Evolutionary conservation across 2,113 vertebrate species (phyloP).

Genomic region (Epinephelus lanceolatus): DNA sequence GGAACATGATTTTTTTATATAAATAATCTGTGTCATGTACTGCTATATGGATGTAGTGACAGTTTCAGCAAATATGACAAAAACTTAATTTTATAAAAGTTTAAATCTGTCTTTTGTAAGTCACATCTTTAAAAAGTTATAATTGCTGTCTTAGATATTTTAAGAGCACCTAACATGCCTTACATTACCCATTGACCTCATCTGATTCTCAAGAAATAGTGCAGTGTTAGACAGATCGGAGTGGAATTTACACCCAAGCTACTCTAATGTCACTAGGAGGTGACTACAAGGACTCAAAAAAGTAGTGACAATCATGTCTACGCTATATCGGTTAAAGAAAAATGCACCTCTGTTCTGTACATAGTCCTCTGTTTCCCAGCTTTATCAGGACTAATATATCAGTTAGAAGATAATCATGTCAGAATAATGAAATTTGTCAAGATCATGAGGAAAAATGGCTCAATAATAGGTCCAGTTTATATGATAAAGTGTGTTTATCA

Average conservation of each 20-base stretch:
- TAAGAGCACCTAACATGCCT: neutral
- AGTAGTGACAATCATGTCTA: neutral
- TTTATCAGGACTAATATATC: neutral
- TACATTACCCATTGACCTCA: neutral
- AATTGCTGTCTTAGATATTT: neutral
- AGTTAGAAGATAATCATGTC: slow-evolving; percentile 2
- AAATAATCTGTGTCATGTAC: no score
- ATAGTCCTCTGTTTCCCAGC: neutral
- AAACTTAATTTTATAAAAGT: no score
- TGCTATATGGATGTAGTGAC: no score
- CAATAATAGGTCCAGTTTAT: slow-evolving; percentile 1
- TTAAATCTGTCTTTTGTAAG: neutral
- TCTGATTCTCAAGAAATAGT: neutral
- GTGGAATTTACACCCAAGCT: neutral
- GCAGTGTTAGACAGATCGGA: neutral
- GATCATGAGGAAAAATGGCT: neutral
- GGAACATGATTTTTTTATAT: no score
- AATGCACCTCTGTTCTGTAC: neutral
- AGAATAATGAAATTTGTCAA: slow-evolving; percentile 21
- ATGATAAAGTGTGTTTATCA: neutral
- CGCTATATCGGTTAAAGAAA: neutral
- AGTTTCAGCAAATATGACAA: no score
- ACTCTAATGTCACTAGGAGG: neutral
- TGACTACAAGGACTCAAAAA: neutral
- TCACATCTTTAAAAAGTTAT: neutral